Evolutionary conservation across 2,888 invertebrate genomes (phyloP).

Genomic region (Rotaria sp.): DNA sequence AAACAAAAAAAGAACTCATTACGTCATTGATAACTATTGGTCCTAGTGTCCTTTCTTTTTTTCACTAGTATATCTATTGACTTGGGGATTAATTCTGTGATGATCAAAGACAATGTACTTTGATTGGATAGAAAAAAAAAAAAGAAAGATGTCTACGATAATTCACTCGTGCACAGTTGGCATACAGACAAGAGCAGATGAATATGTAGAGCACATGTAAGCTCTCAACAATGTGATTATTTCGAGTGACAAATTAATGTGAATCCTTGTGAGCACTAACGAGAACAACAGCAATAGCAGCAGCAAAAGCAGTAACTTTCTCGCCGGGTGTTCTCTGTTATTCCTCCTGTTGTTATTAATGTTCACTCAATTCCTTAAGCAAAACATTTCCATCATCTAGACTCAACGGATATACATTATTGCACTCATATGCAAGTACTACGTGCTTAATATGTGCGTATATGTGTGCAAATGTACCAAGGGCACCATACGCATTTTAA

Average conservation of each 20-base stretch:
- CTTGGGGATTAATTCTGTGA: not conserved
- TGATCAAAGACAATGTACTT: not conserved
- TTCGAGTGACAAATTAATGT: not conserved
- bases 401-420: conserved; percentile 8
- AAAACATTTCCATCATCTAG: not conserved
- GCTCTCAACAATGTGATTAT: conserved; percentile 1
- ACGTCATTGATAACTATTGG: not conserved
- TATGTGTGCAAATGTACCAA: not conserved
- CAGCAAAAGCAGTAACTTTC: not conserved
- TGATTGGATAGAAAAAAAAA: not conserved
- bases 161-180: not conserved
- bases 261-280: not conserved
- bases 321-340: not conserved
- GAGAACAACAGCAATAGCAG: not conserved
- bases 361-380: not conserved
- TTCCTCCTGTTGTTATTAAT: not conserved
- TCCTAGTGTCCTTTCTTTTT: not conserved
- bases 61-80: not conserved
- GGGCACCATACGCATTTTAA: not conserved
- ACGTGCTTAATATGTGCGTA: not conserved
- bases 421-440: not conserved
- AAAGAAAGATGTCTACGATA: not conserved
- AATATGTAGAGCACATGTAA: not conserved
- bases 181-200: not conserved
- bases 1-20: no score